Conservation (phyloP, 2,888 invertebrate species). For the Brassicogethes aeneus region DNA sequence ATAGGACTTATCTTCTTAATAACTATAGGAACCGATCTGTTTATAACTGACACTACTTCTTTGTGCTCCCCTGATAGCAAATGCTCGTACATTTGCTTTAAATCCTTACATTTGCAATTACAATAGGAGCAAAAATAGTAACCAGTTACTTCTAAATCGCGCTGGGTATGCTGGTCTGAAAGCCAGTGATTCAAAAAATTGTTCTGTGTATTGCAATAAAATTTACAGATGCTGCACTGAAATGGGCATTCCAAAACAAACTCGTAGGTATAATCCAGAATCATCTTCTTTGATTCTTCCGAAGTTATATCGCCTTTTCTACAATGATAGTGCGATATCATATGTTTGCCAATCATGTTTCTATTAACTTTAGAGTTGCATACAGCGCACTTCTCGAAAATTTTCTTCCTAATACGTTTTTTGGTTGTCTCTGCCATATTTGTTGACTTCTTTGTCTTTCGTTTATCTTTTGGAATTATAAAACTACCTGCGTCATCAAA, state of each 20-base stretch:
- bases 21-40: constrained; percentile 71
- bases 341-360: constrained; percentile 70
- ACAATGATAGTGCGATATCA: constrained; percentile 80
- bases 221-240: constrained; percentile 77
- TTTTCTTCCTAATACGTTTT: constrained; percentile 46
- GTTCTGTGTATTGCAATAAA: constrained; percentile 70
- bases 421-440: constrained; percentile 8
- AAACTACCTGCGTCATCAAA: constrained; percentile 44
- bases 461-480: constrained; percentile 14
- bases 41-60: constrained; percentile 66
- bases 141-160: constrained; percentile 45
- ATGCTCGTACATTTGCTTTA: constrained; percentile 59
- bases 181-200: constrained; percentile 68
- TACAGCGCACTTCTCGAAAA: constrained; percentile 58
- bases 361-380: constrained; percentile 62
- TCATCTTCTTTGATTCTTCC: constrained; percentile 50
- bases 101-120: constrained; percentile 55
- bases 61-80: constrained; percentile 57
- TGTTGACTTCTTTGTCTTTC: constrained; percentile 6
- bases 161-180: constrained; percentile 51
- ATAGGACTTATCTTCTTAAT: constrained; percentile 58
- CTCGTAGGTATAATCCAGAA: constrained; percentile 67
- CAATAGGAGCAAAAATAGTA: constrained; percentile 67
- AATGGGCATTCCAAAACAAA: constrained; percentile 76
- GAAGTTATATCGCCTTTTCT: constrained; percentile 56